These are phyloP conservation scores for Perithous albicinctus DNA, from an alignment of 2,888 invertebrate genomes.

Conservation along the genomic window DNA sequence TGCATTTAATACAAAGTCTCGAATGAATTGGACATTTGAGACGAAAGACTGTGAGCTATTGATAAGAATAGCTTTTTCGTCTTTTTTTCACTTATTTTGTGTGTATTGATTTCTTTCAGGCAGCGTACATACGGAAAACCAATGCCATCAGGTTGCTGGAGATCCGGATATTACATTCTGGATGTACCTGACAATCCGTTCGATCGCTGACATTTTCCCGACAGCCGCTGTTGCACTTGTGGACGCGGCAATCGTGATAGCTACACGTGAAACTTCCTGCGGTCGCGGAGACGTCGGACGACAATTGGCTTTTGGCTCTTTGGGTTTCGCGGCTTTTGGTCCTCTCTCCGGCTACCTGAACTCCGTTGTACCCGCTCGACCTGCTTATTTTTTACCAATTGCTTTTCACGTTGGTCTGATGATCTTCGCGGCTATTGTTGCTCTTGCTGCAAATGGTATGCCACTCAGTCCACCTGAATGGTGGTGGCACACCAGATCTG, in stretches of 20 bases:
- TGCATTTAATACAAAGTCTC: not conserved
- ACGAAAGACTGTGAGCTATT: not conserved
- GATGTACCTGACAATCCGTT: constrained; percentile 89
- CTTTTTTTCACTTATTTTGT: not conserved
- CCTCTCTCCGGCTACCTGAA: constrained; percentile 85
- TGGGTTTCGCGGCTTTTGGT: constrained; percentile 90
- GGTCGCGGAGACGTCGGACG: constrained; percentile 93
- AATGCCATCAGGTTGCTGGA: constrained; percentile 88
- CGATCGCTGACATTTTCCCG: constrained; percentile 91
- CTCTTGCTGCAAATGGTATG: constrained; percentile 86
- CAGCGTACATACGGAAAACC: constrained; percentile 89
- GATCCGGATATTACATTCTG: constrained; percentile 90
- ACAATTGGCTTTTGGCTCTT: constrained; percentile 91
- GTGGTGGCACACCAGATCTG: constrained; percentile 95
- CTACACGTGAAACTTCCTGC: constrained; percentile 92
- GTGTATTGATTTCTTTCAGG: constrained; percentile 79
- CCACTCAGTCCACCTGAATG: constrained; percentile 93
- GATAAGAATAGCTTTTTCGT: not conserved
- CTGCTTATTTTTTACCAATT: constrained; percentile 86
- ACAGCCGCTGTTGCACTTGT: constrained; percentile 90
- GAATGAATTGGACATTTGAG: not conserved
- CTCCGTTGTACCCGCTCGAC: constrained; percentile 67
- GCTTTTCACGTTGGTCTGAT: constrained; percentile 86
- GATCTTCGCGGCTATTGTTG: constrained; percentile 84
- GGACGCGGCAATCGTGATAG: constrained; percentile 92